These are phyloP conservation scores for Conopomorpha cramerella DNA, from an alignment of 1,140 invertebrate genomes.

Conservation along the genomic window DNA sequence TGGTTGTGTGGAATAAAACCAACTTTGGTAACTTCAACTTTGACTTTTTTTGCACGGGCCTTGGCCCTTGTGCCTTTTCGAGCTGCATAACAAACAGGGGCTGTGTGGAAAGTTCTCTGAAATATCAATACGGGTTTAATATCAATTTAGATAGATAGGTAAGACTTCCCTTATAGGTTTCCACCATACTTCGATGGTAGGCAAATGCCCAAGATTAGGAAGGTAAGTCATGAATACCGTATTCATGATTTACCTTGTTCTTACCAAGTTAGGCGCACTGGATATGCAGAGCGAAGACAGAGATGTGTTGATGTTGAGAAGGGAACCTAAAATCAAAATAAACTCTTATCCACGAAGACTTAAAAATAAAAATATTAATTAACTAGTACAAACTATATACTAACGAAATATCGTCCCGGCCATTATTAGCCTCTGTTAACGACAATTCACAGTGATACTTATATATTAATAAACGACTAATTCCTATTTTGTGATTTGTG, in stretches of 20 bases:
- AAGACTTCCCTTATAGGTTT: no score
- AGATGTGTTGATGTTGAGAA: constrained; percentile 21
- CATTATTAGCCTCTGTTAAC: no score
- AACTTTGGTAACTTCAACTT: constrained; percentile 71
- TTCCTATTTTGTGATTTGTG: no score
- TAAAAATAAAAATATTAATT: no score
- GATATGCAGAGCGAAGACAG: constrained; percentile 20
- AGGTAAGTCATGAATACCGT: constrained; percentile 1
- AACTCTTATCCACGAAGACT: no score
- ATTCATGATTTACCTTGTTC: constrained; percentile 10
- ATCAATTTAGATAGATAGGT: no score
- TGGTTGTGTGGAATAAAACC: constrained; percentile 68
- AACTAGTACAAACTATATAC: no score
- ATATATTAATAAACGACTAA: no score
- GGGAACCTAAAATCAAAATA: constrained; percentile 26
- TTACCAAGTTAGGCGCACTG: constrained; percentile 24
- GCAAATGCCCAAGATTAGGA: constrained; percentile 1
- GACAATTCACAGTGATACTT: no score
- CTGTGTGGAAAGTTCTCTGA: constrained; percentile 36
- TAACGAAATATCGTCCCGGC: constrained; percentile 3
- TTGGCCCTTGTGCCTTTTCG: constrained; percentile 78
- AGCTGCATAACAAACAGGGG: constrained; percentile 63
- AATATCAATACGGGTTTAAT: no score
- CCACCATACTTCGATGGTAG: no score
- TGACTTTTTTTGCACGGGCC: constrained; percentile 71